A percentile compares a stretch with the other conserved stretches of the same genome.
phyloP scores from a whole-genome alignment of 2,888 invertebrate species.

The Petrolisthes cinctipes region DNA sequence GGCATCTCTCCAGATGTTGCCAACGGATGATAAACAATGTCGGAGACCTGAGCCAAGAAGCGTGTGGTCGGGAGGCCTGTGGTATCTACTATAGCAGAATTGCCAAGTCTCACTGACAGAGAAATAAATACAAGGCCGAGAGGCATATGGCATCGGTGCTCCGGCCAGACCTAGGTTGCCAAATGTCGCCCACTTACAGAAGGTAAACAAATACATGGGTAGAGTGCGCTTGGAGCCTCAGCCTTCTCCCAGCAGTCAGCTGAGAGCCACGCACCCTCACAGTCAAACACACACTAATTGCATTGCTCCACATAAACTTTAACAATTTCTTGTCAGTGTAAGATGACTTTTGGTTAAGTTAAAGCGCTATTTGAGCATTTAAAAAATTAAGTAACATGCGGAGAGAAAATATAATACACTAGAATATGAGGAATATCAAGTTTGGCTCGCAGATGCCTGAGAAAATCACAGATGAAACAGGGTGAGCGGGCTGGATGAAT shows the following conservation, averaged over 20 bases:
- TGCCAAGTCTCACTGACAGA: not conserved
- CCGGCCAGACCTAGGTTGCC: not conserved
- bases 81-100: not conserved
- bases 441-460: too few species aligned
- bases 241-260: not conserved
- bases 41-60: not conserved
- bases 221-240: not conserved
- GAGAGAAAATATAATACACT: too few species aligned
- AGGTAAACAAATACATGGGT: constrained; percentile 11
- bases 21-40: constrained; percentile 1
- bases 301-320: not conserved
- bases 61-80: not conserved
- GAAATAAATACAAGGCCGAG: not conserved
- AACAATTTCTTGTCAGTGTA: not conserved
- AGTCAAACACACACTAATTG: not conserved
- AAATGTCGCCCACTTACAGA: not conserved
- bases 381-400: too few species aligned
- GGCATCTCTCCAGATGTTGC: not conserved
- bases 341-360: not conserved
- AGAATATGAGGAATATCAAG: too few species aligned
- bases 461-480: too few species aligned
- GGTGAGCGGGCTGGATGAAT: too few species aligned
- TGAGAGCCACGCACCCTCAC: not conserved
- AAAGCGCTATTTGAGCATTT: not conserved
- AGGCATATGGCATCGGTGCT: not conserved